Evolutionary conservation across 2,888 invertebrate genomes (phyloP).

Genomic region (Rosalia funebris): DNA sequence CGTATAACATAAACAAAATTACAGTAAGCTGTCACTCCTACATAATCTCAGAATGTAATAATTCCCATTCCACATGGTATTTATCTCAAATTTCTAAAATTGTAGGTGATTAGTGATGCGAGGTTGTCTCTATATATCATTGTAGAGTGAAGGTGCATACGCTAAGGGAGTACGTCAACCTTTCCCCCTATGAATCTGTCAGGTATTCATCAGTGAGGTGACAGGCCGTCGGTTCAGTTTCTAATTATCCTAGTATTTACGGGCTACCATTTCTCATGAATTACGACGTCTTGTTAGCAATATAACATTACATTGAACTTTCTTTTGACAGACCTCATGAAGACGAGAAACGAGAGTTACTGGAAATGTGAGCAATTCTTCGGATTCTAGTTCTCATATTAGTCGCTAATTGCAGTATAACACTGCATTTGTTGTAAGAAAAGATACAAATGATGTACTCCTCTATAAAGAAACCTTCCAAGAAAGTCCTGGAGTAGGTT

Average conservation of each 20-base stretch:
- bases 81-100: conserved; percentile 19
- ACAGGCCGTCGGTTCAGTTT: conserved; percentile 1
- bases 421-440: no score
- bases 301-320: not conserved
- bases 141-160: conserved; percentile 7
- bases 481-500: no score
- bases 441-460: not conserved
- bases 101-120: conserved; percentile 17
- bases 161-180: not conserved
- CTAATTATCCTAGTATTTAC: not conserved
- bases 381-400: not conserved
- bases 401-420: not conserved
- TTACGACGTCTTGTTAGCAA: not conserved
- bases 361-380: not conserved
- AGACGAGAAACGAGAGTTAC: not conserved
- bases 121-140: conserved; percentile 11
- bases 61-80: conserved; percentile 16
- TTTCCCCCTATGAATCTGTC: conserved; percentile 17
- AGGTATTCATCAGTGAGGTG: conserved; percentile 4
- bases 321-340: not conserved
- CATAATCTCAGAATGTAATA: conserved; percentile 20
- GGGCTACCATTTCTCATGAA: not conserved
- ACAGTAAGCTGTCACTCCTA: conserved; percentile 11
- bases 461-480: not conserved
- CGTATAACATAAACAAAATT: conserved; percentile 20